These are phyloP conservation scores for Isoperla grammatica DNA, from an alignment of 2,888 invertebrate genomes.

Conservation along the genomic window DNA sequence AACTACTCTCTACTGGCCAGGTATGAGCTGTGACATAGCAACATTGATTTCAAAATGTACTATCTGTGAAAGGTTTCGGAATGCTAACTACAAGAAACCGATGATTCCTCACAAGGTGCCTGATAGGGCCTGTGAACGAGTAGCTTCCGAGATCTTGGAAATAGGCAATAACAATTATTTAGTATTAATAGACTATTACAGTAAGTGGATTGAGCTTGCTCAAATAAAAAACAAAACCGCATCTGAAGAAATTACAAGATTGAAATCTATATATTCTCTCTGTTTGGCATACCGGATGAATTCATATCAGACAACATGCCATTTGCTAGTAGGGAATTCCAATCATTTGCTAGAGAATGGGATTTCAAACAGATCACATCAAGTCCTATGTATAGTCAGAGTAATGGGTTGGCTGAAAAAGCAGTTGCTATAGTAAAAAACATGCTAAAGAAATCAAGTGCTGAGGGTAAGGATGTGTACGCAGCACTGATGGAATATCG, in stretches of 20 bases:
- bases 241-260: no score
- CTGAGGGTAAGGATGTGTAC: constrained; percentile 11
- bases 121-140: constrained; percentile 34
- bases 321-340: constrained; percentile 31
- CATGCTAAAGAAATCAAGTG: constrained; percentile 30
- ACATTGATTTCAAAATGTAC: constrained; percentile 5
- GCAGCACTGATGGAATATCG: constrained; percentile 13
- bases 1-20: constrained; percentile 11
- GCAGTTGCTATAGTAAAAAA: constrained; percentile 29
- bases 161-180: constrained; percentile 31
- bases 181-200: constrained; percentile 34
- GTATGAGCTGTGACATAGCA: constrained; percentile 5
- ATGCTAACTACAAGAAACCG: constrained; percentile 29
- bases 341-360: constrained; percentile 31
- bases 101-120: constrained; percentile 35
- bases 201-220: constrained; percentile 34
- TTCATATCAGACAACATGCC: constrained; percentile 33
- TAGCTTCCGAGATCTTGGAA: constrained; percentile 37
- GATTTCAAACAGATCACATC: constrained; percentile 29
- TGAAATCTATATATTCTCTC: constrained; percentile 24
- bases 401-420: constrained; percentile 34
- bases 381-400: constrained; percentile 33
- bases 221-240: constrained; percentile 17
- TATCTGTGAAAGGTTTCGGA: constrained; percentile 14
- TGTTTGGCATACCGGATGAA: constrained; percentile 30